phyloP scores from a whole-genome alignment of 2,113 vertebrate species.

The Vidua macroura region DNA sequence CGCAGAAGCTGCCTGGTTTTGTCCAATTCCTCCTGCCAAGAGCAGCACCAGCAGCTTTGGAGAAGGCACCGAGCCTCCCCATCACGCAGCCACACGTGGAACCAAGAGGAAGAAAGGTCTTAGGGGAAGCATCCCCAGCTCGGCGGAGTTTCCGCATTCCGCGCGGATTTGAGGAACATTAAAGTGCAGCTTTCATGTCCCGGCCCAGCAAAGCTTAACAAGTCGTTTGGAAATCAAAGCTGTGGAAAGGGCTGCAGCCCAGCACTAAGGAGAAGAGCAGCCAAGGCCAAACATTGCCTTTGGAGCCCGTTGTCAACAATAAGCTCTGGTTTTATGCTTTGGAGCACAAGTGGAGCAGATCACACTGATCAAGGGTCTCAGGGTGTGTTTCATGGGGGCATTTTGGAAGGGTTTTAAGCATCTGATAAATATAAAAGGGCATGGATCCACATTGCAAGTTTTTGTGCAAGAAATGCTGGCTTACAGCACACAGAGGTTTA shows the following conservation, averaged over 20 bases:
- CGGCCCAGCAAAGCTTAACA: neutral
- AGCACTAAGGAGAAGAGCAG: neutral
- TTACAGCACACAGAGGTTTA: neutral
- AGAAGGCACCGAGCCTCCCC: neutral
- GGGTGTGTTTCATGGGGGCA: neutral
- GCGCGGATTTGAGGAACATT: neutral
- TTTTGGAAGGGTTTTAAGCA: neutral
- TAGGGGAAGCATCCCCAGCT: neutral
- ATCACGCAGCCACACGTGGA: neutral
- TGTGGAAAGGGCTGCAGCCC: neutral
- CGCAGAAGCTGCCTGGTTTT: neutral
- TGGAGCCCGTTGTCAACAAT: neutral
- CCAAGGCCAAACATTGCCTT: neutral
- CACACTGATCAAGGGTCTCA: neutral
- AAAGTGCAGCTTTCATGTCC: neutral
- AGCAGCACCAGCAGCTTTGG: neutral
- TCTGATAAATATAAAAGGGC: constrained; percentile 1
- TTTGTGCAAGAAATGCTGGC: neutral
- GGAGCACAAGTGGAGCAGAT: neutral
- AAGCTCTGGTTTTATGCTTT: neutral
- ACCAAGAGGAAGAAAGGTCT: neutral
- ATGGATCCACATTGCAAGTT: neutral
- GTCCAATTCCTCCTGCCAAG: neutral
- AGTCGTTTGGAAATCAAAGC: constrained; percentile 13
- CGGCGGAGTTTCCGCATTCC: neutral